Evolutionary conservation across 2,888 invertebrate genomes (phyloP).

Genomic region (Sarcophaga caerulescens): DNA sequence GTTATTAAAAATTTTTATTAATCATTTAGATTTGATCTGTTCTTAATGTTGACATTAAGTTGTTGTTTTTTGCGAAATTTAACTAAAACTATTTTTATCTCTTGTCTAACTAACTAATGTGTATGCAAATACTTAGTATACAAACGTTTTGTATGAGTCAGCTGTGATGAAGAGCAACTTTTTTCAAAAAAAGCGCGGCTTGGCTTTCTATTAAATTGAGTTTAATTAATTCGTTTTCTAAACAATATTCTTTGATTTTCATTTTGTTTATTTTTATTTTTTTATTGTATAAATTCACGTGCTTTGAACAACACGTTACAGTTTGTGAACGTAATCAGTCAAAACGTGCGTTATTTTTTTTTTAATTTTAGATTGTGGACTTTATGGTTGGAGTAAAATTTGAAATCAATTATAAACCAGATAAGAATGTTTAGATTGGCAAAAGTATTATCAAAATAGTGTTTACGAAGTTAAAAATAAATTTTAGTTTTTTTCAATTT

Average conservation of each 20-base stretch:
- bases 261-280: background rate
- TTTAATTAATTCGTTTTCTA: too few species aligned
- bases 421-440: background rate
- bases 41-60: too few species aligned
- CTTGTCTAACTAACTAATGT: too few species aligned
- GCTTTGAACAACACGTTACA: background rate
- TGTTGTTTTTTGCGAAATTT: too few species aligned
- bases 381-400: background rate
- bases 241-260: too few species aligned
- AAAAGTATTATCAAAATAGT: background rate
- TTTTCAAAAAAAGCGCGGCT: background rate
- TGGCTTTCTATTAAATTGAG: background rate
- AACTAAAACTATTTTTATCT: too few species aligned
- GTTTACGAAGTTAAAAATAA: too few species aligned
- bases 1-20: too few species aligned
- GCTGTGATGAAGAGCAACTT: background rate
- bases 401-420: background rate
- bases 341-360: background rate
- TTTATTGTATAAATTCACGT: conserved; percentile 9
- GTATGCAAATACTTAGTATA: too few species aligned
- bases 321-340: background rate
- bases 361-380: background rate
- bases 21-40: too few species aligned
- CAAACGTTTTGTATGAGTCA: background rate
- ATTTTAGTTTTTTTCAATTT: too few species aligned